Base-by-base conservation (phyloP, 37 sponge, comb jelly and placozoan species). In the Axinella damicornis region DNA sequence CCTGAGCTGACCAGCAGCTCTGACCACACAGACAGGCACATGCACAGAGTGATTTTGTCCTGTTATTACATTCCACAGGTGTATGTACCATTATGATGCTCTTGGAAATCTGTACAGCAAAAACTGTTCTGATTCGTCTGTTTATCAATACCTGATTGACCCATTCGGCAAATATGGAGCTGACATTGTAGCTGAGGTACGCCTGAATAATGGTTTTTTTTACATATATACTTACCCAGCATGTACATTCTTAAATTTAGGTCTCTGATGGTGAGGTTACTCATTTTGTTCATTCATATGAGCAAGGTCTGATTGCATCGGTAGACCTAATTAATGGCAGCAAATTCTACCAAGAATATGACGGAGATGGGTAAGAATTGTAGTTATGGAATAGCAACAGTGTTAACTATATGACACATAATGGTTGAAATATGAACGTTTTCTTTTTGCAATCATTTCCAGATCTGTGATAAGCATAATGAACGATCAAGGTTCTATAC, bases 91-190 rank as follows among this genome's bases (percentile, higher is more conserved):
- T 19, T 83, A 83, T 46, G 73, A 71, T 83, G 63, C 83, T 36
- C 25, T 83, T 30, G 83, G 83, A 28, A 83, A 73, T 25, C 55
- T 83, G 41, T 83, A 61, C 63, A 55, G 35, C 28, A 83, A 83
- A 33, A 61, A 60, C 27, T 83, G 83, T 36, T 62, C 74, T 41
- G 65, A 83, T 38, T 71, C 41, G 5, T n/a, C 65, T 24, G 18
- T 14, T 16, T 71, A 25, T 57, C 40, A 31, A 14, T 83, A 83
- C 34, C 61, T 83, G 19, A 46, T 83, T 14, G 83, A 83, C 36
- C 83, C 83, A 33, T 73, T 73, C 59, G 83, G 83, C 19, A 54
- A 33, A 2, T 73, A n/a, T 73, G 83, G 83, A 73, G 41, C 73
- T 39, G 83, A 83, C 22, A 61, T 83, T 0, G 60, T 73, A 72